Evolutionary conservation across 2,797 vertebrate genomes (phyloP).

Genomic region (Mionectes olivaceus): DNA sequence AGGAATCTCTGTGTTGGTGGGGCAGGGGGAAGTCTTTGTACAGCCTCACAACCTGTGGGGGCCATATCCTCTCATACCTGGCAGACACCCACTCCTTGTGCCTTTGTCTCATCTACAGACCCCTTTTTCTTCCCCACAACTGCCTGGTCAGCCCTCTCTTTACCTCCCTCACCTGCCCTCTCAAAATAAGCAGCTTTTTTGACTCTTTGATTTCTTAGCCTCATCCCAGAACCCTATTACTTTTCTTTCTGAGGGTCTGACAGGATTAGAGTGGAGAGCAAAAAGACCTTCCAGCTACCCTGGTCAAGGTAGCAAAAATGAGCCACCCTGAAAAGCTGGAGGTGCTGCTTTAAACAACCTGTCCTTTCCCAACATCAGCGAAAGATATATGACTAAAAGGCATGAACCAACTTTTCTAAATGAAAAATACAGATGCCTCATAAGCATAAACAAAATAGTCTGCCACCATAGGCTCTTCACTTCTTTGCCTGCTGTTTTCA

Average conservation of each 20-base stretch:
- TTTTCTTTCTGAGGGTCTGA: neutral
- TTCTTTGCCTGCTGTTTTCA: neutral
- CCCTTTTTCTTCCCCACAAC: neutral
- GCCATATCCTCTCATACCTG: neutral
- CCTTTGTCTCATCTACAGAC: neutral
- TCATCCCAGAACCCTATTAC: neutral
- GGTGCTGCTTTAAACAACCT: neutral
- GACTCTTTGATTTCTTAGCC: neutral
- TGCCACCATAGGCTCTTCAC: neutral
- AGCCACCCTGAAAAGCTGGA: neutral
- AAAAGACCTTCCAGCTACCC: neutral
- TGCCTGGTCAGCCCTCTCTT: neutral
- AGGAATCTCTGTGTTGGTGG: neutral
- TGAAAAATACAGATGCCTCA: neutral
- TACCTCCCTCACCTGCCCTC: neutral
- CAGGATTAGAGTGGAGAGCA: neutral
- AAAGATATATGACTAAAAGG: neutral
- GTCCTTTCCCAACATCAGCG: neutral
- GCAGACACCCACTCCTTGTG: neutral
- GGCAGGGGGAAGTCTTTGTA: neutral
- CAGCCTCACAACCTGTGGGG: neutral
- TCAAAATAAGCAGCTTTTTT: neutral
- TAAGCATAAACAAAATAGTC: neutral
- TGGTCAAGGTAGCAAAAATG: neutral
- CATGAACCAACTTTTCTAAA: neutral